phyloP scores from a whole-genome alignment of 2,888 invertebrate genomes.

The Amphipoea oculea region DNA sequence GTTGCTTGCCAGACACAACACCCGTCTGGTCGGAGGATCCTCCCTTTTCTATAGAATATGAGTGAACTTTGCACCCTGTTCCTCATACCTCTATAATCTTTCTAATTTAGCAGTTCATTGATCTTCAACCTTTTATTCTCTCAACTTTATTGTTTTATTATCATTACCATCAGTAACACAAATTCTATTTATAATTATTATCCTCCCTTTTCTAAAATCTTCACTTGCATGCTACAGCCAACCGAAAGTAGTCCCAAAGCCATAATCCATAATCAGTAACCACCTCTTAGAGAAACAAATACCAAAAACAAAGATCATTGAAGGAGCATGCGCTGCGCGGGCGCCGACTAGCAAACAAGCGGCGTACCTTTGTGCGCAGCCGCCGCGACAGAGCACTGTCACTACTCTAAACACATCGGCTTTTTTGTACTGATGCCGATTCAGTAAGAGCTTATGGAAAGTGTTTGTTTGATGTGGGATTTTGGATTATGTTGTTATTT shows the following conservation, averaged over 20 bases:
- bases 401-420: constrained; percentile 50
- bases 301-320: constrained; percentile 63
- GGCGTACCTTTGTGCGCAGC: constrained; percentile 57
- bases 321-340: constrained; percentile 59
- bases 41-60: no score
- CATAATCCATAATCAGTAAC: constrained; percentile 60
- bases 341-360: constrained; percentile 65
- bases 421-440: constrained; percentile 44
- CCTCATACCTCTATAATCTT: no score
- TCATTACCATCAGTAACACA: neutral
- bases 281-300: constrained; percentile 63
- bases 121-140: neutral
- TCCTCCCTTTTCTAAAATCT: neutral
- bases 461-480: constrained; percentile 45
- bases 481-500: constrained; percentile 22
- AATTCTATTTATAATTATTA: neutral
- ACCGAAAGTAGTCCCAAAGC: constrained; percentile 7
- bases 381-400: constrained; percentile 58
- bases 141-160: neutral
- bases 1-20: no score
- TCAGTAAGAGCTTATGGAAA: constrained; percentile 43
- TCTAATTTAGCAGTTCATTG: neutral
- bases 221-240: neutral
- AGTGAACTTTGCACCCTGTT: no score
- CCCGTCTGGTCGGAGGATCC: no score